Base-by-base conservation (phyloP, 2,113 vertebrate genomes). In the Centropus bengalensis region DNA sequence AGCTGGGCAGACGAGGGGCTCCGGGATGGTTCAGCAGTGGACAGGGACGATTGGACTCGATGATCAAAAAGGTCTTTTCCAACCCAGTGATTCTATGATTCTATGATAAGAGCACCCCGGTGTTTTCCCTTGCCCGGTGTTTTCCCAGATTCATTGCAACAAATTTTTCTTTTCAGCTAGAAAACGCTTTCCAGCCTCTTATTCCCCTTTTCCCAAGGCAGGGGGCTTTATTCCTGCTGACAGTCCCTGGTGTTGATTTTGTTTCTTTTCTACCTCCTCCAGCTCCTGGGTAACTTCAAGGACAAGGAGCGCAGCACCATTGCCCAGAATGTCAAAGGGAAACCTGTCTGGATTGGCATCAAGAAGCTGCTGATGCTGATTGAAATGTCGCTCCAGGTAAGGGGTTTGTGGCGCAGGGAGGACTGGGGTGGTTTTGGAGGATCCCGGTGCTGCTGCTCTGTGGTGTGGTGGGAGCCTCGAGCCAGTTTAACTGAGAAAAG, bases 351-450 rank as follows among this genome's bases (percentile, higher is more conserved):
- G 98, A 99, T 99, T 9, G 99, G 99, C 30, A 99, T 99, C 84
- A 99, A 99, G 89, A 99, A 99, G 98, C 96, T 99, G 89, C 98
- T 99, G 75, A 99, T 99, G 99, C 97, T 99, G 96, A 99, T 99
- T 38, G 99, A 99, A 96, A 99, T 99, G 99, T 98, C 99, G 7
- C 89, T 98, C 45, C 99, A 99, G 98, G 99, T 99, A 87, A 98
- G 98, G 76, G 20, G 28, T 23, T 40, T 67, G n/a, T 92, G 80
- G 45, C 49, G 59, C 63, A 40, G 78, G 62, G 21, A 14, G 75
- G 36, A 1, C 14, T 49, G 55, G 44, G 40, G 5, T 54, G 10
- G 12, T 14, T 9, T 52, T 8, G 16, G 54, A 44, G 52, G n/a
- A 40, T 88, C 59, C 26, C 12, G 4, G 19, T 59, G 5, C 16